Percentiles rank a stretch among this genome's conserved stretches.
Evolutionary conservation across 2,797 vertebrate species (phyloP).

Genomic region (Pangasius sanitwongsei): DNA sequence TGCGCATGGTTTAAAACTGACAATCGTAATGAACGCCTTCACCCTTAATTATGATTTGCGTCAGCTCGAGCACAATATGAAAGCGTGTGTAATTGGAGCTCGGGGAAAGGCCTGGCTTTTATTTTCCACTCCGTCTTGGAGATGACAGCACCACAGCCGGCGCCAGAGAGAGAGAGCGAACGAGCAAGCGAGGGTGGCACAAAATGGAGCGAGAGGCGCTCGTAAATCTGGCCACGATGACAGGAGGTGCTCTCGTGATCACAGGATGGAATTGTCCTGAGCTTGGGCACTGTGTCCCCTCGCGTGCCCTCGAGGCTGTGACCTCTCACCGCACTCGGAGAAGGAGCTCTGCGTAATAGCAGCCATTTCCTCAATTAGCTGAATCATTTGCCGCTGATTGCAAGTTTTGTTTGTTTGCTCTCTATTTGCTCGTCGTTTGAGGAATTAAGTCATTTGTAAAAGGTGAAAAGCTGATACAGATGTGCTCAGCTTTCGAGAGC

Average conservation of each 20-base stretch:
- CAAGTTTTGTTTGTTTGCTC: slow-evolving; percentile 65
- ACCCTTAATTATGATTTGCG: slow-evolving; percentile 79
- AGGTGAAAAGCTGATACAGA: slow-evolving; percentile 34
- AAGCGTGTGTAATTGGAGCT: slow-evolving; percentile 72
- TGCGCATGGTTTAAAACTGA: slow-evolving; percentile 72
- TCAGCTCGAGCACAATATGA: slow-evolving; percentile 69
- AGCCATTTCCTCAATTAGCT: slow-evolving; percentile 74
- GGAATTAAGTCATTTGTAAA: slow-evolving; percentile 48
- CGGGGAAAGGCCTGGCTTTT: slow-evolving; percentile 59
- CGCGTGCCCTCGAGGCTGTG: slow-evolving; percentile 51
- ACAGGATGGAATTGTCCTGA: neutral
- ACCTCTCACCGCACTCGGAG: slow-evolving; percentile 59
- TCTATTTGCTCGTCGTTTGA: slow-evolving; percentile 54
- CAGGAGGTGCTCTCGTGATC: neutral
- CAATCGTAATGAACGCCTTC: slow-evolving; percentile 78
- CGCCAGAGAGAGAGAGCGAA: slow-evolving; percentile 37
- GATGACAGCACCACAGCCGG: slow-evolving; percentile 46
- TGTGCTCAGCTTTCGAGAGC: slow-evolving; percentile 4
- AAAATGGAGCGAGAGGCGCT: slow-evolving; percentile 13
- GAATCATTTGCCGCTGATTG: slow-evolving; percentile 69
- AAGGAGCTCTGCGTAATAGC: slow-evolving; percentile 59
- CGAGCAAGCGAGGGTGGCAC: neutral
- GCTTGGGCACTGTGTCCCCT: neutral
- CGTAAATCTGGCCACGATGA: slow-evolving; percentile 30
- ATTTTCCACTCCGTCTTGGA: slow-evolving; percentile 40